Evolutionary conservation across 2,888 invertebrate species (phyloP), one percentile per base, ranked within the genome.

Genomic region (Mechanitis messenoides): DNA sequence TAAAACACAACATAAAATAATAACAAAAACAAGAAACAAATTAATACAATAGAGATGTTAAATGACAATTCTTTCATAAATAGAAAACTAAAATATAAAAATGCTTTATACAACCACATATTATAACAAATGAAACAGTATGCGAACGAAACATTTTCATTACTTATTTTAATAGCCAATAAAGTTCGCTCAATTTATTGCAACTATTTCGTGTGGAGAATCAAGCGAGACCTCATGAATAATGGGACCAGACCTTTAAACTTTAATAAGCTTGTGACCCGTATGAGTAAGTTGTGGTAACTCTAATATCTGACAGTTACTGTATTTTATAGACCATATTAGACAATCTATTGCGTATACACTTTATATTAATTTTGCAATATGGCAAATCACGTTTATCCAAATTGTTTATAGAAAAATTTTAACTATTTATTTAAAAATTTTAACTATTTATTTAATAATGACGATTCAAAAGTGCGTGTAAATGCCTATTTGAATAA

Each of bases 161-260:
- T 86, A 83, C 78, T 85, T 85, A 87, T 85, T 87, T 85, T 87
- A 86, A 88, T 87, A 84, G 85, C 79, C 86, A 84, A 86, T 88
- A 88, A 85, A 87, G 76, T 87, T 80, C 70, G 72, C 74, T 68
- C 74, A 85, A 86, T 87, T 87, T 89, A 87, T 87, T 74, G 82
- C 77, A 68, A 80, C 81, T 82, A 81, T 86, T 84, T 83, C 83
- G 78, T 80, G 83, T 80, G 81, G 81, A 79, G 83, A 84, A 84
- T 87, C 82, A 83, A 79, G 76, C 78, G 83, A 71, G 79, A 79
- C 81, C 72, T 79, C 82, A 80, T 87, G 85, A 87, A 85, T 87
- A 84, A 86, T 83, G 80, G 79, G 69, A 59, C 7, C 65, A 70
- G 74, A 79, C 79, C 81, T 85, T 84, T 82, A 84, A 84, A 85